Evolutionary conservation across 1,140 invertebrate species (phyloP).

Genomic region (Caenorhabditis briggsae): DNA sequence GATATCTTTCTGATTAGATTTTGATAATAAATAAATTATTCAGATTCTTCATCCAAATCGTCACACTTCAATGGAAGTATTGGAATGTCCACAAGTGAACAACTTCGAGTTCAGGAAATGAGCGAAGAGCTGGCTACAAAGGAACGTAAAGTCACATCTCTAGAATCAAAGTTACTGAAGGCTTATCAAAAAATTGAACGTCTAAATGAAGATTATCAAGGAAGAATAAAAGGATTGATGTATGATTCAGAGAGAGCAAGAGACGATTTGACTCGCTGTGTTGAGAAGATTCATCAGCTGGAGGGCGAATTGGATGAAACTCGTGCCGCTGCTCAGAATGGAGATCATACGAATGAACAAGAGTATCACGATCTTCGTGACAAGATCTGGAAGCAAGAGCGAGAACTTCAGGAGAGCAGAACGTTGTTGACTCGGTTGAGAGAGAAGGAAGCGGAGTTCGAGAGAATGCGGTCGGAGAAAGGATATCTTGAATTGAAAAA

Average conservation of each 20-base stretch:
- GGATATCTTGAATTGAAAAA: slow-evolving; percentile 39
- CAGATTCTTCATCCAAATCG: slow-evolving; percentile 34
- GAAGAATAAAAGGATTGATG: background rate
- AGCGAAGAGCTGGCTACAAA: slow-evolving; percentile 12
- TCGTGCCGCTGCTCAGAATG: slow-evolving; percentile 17
- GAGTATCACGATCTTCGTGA: slow-evolving; percentile 34
- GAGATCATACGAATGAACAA: slow-evolving; percentile 24
- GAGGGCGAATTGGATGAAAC: slow-evolving; percentile 16
- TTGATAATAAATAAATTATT: background rate
- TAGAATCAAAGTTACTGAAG: slow-evolving; percentile 36
- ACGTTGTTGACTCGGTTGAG: slow-evolving; percentile 12
- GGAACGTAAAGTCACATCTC: slow-evolving; percentile 10
- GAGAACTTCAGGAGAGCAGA: slow-evolving; percentile 29
- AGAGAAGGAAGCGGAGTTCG: slow-evolving; percentile 36
- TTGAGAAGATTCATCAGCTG: slow-evolving; percentile 8
- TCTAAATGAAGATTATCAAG: slow-evolving; percentile 20
- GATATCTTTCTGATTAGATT: background rate
- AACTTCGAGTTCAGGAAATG: slow-evolving; percentile 48
- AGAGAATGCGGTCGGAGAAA: slow-evolving; percentile 37
- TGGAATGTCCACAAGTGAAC: slow-evolving; percentile 23
- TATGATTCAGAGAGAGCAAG: slow-evolving; percentile 9
- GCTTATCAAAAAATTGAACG: slow-evolving; percentile 45
- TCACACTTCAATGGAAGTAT: slow-evolving; percentile 39
- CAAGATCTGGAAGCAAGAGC: slow-evolving; percentile 41
- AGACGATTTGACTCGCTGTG: slow-evolving; percentile 9